These are phyloP conservation scores for Leptonema lineaticorne DNA, from an alignment of 1,140 invertebrate species.

Conservation along the genomic window DNA sequence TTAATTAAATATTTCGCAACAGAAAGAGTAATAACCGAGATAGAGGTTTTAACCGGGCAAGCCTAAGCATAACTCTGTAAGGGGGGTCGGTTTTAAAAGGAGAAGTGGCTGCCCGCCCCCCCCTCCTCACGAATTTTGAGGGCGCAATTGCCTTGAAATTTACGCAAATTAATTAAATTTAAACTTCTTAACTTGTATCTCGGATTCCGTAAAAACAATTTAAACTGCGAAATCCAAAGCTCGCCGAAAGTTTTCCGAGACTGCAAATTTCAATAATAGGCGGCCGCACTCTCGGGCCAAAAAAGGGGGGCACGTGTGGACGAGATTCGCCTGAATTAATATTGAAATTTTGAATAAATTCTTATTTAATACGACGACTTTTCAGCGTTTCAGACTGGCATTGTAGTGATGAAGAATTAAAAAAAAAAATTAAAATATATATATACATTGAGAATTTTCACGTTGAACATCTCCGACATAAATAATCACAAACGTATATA, in stretches of 20 bases:
- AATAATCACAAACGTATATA: no score
- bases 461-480: no score
- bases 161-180: conserved; percentile 24
- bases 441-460: no score
- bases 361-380: not conserved
- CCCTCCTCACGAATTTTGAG: no score
- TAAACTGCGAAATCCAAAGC: conserved; percentile 24
- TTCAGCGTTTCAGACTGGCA: not conserved
- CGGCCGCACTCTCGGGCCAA: no score
- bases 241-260: conserved; percentile 9
- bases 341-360: not conserved
- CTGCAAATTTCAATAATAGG: conserved; percentile 28
- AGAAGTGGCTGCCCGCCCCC: no score
- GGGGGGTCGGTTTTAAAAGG: no score
- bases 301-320: not conserved
- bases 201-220: conserved; percentile 17
- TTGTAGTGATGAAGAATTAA: not conserved
- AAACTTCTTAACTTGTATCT: conserved; percentile 26
- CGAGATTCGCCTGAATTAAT: not conserved
- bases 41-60: not conserved
- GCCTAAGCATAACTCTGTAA: no score
- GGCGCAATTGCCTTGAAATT: not conserved
- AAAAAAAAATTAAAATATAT: not conserved
- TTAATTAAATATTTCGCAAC: conserved; percentile 18
- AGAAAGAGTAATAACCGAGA: not conserved